phyloP scores from a whole-genome alignment of 2,888 invertebrate genomes.

The Chrysolina oricalcia region DNA sequence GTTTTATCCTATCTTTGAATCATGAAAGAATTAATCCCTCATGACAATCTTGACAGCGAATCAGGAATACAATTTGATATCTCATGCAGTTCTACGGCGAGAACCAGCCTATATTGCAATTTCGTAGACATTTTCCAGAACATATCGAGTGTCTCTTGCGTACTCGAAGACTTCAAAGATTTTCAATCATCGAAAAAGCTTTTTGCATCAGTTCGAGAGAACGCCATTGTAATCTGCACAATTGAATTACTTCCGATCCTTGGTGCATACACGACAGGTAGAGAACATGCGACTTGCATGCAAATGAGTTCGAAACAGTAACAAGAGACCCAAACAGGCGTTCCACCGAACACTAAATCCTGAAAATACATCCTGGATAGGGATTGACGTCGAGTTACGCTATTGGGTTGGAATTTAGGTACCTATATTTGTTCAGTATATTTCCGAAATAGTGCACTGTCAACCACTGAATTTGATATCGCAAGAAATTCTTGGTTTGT shows the following conservation, averaged over 20 bases:
- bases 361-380: background rate
- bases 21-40: no score
- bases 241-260: conserved; percentile 10
- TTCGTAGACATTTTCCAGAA: background rate
- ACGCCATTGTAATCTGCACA: background rate
- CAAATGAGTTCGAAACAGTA: conserved; percentile 36
- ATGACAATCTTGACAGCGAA: no score
- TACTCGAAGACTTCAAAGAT: background rate
- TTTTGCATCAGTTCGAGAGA: background rate
- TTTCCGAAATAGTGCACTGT: no score
- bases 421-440: background rate
- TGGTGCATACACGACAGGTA: conserved; percentile 24
- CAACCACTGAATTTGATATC: no score
- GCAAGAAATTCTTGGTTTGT: no score
- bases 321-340: background rate
- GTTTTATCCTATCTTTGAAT: no score
- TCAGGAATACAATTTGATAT: no score
- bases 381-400: conserved; percentile 2
- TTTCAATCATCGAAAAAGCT: background rate
- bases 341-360: conserved; percentile 6
- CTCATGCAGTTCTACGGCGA: background rate
- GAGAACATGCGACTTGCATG: conserved; percentile 38
- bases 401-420: background rate
- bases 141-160: background rate
- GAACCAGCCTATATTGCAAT: background rate